Percentiles rank a stretch among this genome's conserved stretches.
Conservation (phyloP, 2,797 vertebrate genomes). For the Typhlichthys subterraneus region DNA sequence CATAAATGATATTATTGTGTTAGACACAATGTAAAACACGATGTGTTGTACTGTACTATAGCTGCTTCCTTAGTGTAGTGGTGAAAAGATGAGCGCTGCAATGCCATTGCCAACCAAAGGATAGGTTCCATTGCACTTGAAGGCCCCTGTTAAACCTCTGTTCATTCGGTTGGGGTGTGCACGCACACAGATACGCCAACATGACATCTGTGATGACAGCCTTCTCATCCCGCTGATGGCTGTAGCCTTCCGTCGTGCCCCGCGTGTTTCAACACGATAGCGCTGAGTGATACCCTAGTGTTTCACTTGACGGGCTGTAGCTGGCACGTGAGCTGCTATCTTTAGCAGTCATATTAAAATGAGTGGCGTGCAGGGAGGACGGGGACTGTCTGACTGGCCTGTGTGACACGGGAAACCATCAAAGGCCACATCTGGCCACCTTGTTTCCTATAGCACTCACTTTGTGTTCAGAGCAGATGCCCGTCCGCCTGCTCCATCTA, state of each 20-base stretch:
- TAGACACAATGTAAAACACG: no score
- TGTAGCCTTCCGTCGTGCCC: conserved; percentile 30
- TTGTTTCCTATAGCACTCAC: conserved; percentile 31
- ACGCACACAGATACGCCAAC: no score
- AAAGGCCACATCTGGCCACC: conserved; percentile 63
- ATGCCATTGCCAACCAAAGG: no score
- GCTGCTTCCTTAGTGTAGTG: no score
- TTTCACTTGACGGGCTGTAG: conserved; percentile 44
- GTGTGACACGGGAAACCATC: conserved; percentile 57
- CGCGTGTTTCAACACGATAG: conserved; percentile 42
- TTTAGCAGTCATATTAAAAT: conserved; percentile 48
- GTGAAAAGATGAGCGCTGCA: no score
- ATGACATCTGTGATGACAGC: conserved; percentile 37
- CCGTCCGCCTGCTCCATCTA: conserved; percentile 36
- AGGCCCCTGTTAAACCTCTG: no score
- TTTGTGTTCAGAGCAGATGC: conserved; percentile 59
- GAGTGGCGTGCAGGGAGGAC: conserved; percentile 28
- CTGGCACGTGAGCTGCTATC: conserved; percentile 47
- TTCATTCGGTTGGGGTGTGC: no score
- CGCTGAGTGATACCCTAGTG: conserved; percentile 18
- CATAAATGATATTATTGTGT: no score
- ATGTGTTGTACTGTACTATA: no score
- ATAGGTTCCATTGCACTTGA: no score
- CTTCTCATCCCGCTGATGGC: conserved; percentile 33
- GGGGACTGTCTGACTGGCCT: conserved; percentile 55